Percentiles rank a stretch among this genome's conserved stretches.
These are phyloP conservation scores for Drosophila nigricruria DNA, from an alignment of 2,888 invertebrate species.

Conservation along the genomic window DNA sequence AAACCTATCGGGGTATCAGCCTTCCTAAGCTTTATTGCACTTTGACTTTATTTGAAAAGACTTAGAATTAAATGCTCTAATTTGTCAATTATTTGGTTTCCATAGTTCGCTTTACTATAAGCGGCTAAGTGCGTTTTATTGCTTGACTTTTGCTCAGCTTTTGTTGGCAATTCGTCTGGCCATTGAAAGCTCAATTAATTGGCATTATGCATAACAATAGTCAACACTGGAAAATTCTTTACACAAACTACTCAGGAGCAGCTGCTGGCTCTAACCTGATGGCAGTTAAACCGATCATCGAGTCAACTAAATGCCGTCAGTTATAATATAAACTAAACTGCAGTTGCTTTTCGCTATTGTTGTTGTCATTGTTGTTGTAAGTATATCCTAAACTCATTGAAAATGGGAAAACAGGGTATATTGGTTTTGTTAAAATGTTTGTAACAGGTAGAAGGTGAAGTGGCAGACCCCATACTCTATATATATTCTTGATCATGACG, in stretches of 20 bases:
- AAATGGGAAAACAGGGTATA: too few species aligned
- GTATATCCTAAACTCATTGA: too few species aligned
- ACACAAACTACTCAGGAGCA: background rate
- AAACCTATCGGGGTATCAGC: background rate
- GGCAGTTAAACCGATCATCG: conserved; percentile 69
- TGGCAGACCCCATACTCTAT: too few species aligned
- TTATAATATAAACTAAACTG: conserved; percentile 52
- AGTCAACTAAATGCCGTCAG: conserved; percentile 64
- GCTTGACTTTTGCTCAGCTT: background rate
- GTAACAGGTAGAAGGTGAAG: too few species aligned
- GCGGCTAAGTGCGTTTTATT: conserved; percentile 3
- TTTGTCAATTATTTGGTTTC: background rate
- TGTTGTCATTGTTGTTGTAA: conserved; percentile 20
- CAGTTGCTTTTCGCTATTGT: conserved; percentile 43
- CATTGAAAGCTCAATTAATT: conserved; percentile 5
- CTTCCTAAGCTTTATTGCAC: background rate
- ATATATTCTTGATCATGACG: too few species aligned
- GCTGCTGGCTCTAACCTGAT: conserved; percentile 5
- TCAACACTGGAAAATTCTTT: background rate
- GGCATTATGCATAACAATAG: conserved; percentile 20
- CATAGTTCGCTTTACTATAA: background rate
- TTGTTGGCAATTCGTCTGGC: background rate
- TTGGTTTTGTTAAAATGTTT: too few species aligned
- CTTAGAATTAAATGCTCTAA: background rate
- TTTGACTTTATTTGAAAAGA: background rate